Base-by-base conservation (phyloP, 1,140 invertebrate genomes). In the Melanaphis sacchari region DNA sequence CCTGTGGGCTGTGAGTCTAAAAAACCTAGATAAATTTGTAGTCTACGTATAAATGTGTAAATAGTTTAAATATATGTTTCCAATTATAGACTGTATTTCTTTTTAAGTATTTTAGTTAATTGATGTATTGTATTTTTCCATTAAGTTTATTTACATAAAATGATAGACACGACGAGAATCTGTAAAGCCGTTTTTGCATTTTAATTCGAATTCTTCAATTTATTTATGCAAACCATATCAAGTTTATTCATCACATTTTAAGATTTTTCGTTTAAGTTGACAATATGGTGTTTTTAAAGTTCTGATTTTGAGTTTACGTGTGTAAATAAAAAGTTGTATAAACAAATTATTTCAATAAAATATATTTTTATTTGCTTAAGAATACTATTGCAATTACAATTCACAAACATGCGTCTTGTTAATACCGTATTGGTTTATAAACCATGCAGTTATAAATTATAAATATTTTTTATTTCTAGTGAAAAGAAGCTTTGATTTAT, bases 131-230 rank as follows among this genome's bases (percentile, higher is more conserved):
- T 54, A 89, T 89, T 52, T 38, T 52, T 54, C n/a, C 22, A 54
- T 89, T 52, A 38, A 52, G 7, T 88, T 1, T 89, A 54, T 89
- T 89, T 89, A 54, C 87, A 89, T 89, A 89, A 89, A 89, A 54
- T 89, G 38, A 89, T 24, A 54, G n/a, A 89, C 54, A 26, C n/a
- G 22, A 54, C 18, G 52, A 38, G 36, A 54, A 54, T 89, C 22
- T 52, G 36, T 38, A 89, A 89, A 89, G 49, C 24, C 22, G 40
- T 38, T 52, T 89, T 89, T 89, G 87, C 22, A 89, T 89, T 89
- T 89, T 54, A 89, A 89, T 89, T 54, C 46, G n/a, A 54, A n/a
- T 54, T 89, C 46, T 54, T n/a, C 87, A 89, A 89, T 89, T 89
- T 89, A 89, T 54, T 52, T 89, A 89, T 89, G 87, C 36, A 89